Conservation (phyloP, 2,797 vertebrate genomes). For the Urophycis tenuis region DNA sequence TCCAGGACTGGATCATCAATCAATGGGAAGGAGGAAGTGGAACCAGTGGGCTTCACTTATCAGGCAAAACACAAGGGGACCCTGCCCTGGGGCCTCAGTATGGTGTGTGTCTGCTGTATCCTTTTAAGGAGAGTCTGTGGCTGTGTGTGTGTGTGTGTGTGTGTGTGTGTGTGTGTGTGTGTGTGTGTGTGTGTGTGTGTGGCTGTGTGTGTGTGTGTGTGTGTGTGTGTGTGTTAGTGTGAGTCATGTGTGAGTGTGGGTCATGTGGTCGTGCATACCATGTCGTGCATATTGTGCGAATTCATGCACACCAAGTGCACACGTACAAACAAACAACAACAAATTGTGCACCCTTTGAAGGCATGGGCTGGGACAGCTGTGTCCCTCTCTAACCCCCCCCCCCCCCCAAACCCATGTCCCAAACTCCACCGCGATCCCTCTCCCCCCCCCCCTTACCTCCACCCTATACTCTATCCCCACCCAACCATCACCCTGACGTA, state of each 20-base stretch:
- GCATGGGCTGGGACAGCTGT: too few relatives aligned
- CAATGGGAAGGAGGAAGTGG: constrained; percentile 56
- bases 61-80: constrained; percentile 37
- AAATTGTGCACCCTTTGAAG: too few relatives aligned
- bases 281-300: too few relatives aligned
- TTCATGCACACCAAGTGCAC: too few relatives aligned
- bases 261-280: too few relatives aligned
- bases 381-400: too few relatives aligned
- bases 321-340: too few relatives aligned
- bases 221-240: constrained; percentile 2
- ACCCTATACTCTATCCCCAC: too few relatives aligned
- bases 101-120: background rate
- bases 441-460: too few relatives aligned
- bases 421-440: too few relatives aligned
- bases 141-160: background rate
- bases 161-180: background rate
- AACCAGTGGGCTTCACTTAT: constrained; percentile 46
- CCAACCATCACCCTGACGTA: too few relatives aligned
- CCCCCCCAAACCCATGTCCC: background rate
- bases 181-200: background rate
- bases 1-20: constrained; percentile 53
- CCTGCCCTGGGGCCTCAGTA: constrained; percentile 12
- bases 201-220: background rate
- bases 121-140: background rate
- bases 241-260: background rate